phyloP scores from a whole-genome alignment of 1,140 invertebrate genomes.

The Cryptotermes secundus region DNA sequence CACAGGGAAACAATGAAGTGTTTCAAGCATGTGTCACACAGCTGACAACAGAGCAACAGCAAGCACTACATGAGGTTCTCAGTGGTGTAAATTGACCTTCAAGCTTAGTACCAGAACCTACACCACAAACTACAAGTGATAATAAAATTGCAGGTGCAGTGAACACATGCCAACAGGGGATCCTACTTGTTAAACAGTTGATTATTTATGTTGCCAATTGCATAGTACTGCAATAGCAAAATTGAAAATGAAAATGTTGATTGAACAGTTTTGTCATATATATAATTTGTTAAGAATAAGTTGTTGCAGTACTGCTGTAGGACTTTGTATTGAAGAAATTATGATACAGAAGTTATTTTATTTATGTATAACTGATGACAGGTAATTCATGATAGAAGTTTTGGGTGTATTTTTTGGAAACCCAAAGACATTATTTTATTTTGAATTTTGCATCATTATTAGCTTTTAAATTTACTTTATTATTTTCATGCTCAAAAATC shows the following conservation, averaged over 20 bases:
- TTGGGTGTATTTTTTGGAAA: no score
- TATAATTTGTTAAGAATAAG: background rate
- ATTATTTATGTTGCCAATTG: background rate
- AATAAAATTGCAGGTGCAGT: background rate
- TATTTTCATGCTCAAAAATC: no score
- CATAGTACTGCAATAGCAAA: background rate
- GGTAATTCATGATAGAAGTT: background rate
- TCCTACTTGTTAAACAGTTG: background rate
- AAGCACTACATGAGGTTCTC: slow-evolving; percentile 72
- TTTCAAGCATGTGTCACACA: slow-evolving; percentile 79
- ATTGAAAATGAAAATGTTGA: background rate
- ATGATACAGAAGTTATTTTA: background rate
- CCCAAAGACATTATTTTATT: no score
- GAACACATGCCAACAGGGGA: background rate
- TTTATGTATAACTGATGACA: background rate
- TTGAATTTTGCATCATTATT: no score
- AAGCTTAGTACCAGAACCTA: background rate
- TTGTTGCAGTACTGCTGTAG: background rate
- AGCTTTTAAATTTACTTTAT: no score
- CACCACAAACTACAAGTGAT: background rate
- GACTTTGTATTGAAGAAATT: background rate
- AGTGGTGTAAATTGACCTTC: slow-evolving; percentile 34
- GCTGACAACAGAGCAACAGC: slow-evolving; percentile 76
- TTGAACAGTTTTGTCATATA: background rate
- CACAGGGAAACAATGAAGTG: slow-evolving; percentile 70